phyloP scores from a whole-genome alignment of 2,797 vertebrate genomes.

The Tarsius wallacei region DNA sequence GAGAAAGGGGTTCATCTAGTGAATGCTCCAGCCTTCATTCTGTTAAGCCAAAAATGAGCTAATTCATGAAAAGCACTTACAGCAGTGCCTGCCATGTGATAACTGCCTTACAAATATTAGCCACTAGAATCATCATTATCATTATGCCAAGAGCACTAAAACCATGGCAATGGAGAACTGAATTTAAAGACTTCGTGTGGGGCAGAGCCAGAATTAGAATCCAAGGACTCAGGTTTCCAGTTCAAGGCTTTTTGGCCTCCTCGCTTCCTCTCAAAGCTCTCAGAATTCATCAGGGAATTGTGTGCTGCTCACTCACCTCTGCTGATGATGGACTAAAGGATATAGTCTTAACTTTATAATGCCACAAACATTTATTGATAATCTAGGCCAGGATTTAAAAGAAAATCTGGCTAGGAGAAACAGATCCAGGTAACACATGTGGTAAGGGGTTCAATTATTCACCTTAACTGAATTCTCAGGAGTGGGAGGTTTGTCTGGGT shows the following conservation, averaged over 20 bases:
- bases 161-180: neutral
- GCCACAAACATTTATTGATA: neutral
- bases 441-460: neutral
- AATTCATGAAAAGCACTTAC: neutral
- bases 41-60: neutral
- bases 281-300: neutral
- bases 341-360: neutral
- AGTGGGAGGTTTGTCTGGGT: neutral
- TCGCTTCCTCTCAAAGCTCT: neutral
- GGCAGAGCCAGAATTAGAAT: neutral
- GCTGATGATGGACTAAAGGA: neutral
- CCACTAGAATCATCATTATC: neutral
- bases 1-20: neutral
- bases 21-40: neutral
- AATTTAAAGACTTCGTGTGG: neutral
- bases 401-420: neutral
- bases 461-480: neutral
- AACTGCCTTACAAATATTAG: neutral
- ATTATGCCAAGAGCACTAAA: neutral
- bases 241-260: neutral
- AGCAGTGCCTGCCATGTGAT: neutral
- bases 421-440: neutral
- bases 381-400: neutral
- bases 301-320: neutral
- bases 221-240: neutral